Conservation (phyloP, 2,797 vertebrate species). For the Graptemys geographica region DNA sequence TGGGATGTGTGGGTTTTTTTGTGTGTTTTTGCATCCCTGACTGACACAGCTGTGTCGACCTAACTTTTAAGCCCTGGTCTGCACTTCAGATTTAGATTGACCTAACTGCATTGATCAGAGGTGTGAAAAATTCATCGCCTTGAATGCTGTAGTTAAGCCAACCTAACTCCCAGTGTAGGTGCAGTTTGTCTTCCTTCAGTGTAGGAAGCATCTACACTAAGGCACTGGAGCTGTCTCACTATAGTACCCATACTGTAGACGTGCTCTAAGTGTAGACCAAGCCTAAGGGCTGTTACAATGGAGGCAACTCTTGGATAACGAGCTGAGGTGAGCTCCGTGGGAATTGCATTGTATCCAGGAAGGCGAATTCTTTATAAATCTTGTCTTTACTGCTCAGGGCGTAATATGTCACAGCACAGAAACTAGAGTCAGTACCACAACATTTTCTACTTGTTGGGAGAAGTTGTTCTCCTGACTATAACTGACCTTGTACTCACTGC, state of each 20-base stretch:
- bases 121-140: too few species aligned
- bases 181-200: background rate
- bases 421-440: background rate
- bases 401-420: background rate
- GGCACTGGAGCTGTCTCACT: too few species aligned
- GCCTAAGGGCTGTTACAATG: rapidly evolving
- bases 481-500: background rate
- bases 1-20: too few species aligned
- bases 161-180: background rate
- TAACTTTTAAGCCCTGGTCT: too few species aligned
- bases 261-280: background rate
- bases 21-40: background rate
- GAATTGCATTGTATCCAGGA: background rate
- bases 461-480: background rate
- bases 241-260: too few species aligned
- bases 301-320: background rate
- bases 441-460: background rate
- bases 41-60: too few species aligned
- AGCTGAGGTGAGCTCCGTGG: background rate
- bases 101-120: too few species aligned
- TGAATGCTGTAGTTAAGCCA: too few species aligned
- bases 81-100: too few species aligned
- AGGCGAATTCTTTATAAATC: background rate
- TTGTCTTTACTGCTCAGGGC: background rate
- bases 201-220: background rate